These are phyloP conservation scores for Tachina grossa DNA, from an alignment of 2,888 invertebrate genomes.

Conservation along the genomic window DNA sequence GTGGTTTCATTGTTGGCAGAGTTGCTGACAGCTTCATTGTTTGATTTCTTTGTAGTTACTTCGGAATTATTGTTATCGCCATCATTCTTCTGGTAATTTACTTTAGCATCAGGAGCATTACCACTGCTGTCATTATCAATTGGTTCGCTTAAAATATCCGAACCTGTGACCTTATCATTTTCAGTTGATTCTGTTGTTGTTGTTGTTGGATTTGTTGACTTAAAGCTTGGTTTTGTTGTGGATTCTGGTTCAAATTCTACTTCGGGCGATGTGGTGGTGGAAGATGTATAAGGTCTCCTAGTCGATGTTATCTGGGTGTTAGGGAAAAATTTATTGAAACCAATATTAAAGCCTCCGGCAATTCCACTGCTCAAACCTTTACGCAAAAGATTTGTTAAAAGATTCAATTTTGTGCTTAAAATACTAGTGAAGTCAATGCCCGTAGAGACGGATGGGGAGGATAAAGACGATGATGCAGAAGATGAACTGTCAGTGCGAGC, in stretches of 20 bases:
- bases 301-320: not conserved
- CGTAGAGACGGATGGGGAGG: slow-evolving; percentile 23
- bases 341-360: slow-evolving; percentile 45
- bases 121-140: not conserved
- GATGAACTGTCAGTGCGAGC: slow-evolving; percentile 24
- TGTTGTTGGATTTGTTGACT: slow-evolving; percentile 6
- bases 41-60: not conserved
- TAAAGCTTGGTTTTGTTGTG: not conserved
- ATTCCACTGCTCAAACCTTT: not conserved
- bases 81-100: not conserved
- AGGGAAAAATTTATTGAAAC: slow-evolving; percentile 32
- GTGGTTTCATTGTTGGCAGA: not conserved
- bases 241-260: slow-evolving; percentile 37
- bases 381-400: slow-evolving; percentile 26
- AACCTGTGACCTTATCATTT: not conserved
- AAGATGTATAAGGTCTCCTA: slow-evolving; percentile 35
- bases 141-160: slow-evolving; percentile 1
- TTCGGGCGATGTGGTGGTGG: slow-evolving; percentile 28
- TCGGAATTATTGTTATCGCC: not conserved
- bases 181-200: not conserved
- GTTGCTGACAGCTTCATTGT: not conserved
- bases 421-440: slow-evolving; percentile 40
- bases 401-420: slow-evolving; percentile 48
- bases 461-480: slow-evolving; percentile 11
- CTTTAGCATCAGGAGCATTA: not conserved